A percentile compares a stretch with the other conserved stretches of the same genome.
Evolutionary conservation across 2,113 vertebrate species (phyloP).

Genomic region (Phodopus roborovskii): DNA sequence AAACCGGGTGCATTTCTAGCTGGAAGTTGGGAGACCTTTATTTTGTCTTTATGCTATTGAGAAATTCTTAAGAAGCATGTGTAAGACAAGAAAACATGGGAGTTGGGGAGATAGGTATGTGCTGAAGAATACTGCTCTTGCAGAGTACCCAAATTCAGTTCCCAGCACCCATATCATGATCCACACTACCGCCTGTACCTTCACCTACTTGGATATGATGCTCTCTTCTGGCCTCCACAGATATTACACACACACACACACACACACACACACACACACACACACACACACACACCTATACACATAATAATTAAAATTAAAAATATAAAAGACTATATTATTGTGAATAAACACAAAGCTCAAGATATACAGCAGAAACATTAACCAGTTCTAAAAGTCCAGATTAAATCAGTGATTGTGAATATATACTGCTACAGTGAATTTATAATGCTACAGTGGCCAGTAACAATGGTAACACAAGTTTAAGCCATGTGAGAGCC

Average conservation of each 20-base stretch:
- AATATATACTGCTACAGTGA: background rate
- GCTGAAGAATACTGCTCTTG: background rate
- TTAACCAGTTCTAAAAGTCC: background rate
- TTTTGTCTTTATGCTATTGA: background rate
- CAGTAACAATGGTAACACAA: background rate
- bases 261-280: background rate
- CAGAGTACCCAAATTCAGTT: background rate
- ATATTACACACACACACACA: background rate
- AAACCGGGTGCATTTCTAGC: slow-evolving; percentile 2
- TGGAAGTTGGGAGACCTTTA: background rate
- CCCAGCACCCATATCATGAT: background rate
- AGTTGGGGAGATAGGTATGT: background rate
- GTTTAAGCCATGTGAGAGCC: background rate
- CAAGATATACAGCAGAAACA: background rate
- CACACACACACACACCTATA: background rate
- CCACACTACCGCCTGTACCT: background rate
- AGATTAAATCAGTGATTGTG: background rate
- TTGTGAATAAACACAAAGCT: background rate
- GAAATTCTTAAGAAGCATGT: background rate
- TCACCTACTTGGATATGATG: background rate
- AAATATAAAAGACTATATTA: background rate
- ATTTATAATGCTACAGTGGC: background rate
- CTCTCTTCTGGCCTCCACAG: background rate
- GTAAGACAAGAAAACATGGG: background rate
- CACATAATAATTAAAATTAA: background rate